phyloP scores from a whole-genome alignment of 2,888 invertebrate genomes.

The Ceraclea dissimilis region DNA sequence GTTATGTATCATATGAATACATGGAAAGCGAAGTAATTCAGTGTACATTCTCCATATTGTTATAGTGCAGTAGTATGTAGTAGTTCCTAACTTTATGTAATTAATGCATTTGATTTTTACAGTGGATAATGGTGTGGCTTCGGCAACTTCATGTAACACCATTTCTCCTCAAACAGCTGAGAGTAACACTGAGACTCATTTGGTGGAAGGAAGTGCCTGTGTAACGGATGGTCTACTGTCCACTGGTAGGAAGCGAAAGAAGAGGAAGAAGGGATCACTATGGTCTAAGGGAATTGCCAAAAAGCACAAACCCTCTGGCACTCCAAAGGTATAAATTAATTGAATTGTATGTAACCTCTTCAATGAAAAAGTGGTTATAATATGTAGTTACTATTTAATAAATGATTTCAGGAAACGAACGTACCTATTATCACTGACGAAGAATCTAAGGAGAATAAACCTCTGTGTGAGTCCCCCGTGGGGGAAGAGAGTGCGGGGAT shows the following conservation, averaged over 20 bases:
- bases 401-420: slow-evolving; percentile 26
- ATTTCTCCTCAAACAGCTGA: slow-evolving; percentile 10
- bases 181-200: background rate
- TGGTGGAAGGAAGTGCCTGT: background rate
- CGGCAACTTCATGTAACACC: slow-evolving; percentile 12
- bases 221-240: background rate
- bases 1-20: too few species aligned
- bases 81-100: background rate
- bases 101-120: background rate
- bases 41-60: background rate
- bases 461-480: slow-evolving; percentile 41
- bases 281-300: slow-evolving; percentile 25
- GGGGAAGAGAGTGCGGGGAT: slow-evolving; percentile 33
- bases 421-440: slow-evolving; percentile 40
- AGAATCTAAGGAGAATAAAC: slow-evolving; percentile 47
- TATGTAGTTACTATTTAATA: background rate
- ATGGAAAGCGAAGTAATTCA: too few species aligned
- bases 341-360: too few species aligned
- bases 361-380: too few species aligned
- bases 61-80: background rate
- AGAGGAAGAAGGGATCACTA: slow-evolving; percentile 21
- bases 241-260: slow-evolving; percentile 12
- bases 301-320: slow-evolving; percentile 17
- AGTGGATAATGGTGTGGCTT: slow-evolving; percentile 14
- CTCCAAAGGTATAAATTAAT: slow-evolving; percentile 17